A percentile compares a stretch with the other conserved stretches of the same genome.
Conservation (phyloP, 2,888 invertebrate genomes). For the Troglohyphantes excavatus region DNA sequence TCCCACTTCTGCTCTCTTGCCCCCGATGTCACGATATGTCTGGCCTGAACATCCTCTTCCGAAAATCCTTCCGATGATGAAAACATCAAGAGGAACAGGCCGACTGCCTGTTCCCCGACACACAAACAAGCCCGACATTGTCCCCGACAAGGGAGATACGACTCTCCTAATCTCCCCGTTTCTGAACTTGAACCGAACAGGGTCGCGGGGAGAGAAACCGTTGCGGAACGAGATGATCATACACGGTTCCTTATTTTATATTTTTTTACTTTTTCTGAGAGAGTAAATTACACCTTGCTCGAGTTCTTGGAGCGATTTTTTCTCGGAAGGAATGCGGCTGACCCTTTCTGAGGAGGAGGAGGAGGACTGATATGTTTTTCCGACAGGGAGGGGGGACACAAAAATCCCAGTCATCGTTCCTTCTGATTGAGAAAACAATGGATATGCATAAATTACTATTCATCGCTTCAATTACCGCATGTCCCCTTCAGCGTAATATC, state of each 20-base stretch:
- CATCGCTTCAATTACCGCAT: too few relatives aligned
- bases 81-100: slow-evolving; percentile 13
- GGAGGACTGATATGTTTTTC: slow-evolving; percentile 41
- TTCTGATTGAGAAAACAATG: too few relatives aligned
- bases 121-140: slow-evolving; percentile 48
- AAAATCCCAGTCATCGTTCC: too few relatives aligned
- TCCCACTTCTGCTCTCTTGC: slow-evolving; percentile 2
- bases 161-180: slow-evolving; percentile 39
- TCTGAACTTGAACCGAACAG: slow-evolving; percentile 60
- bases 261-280: neutral
- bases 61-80: neutral
- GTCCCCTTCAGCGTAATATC: too few relatives aligned
- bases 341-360: slow-evolving; percentile 43
- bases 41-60: neutral
- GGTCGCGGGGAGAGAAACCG: slow-evolving; percentile 55
- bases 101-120: slow-evolving; percentile 7
- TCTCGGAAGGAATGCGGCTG: slow-evolving; percentile 62
- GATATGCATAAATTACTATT: too few relatives aligned
- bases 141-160: slow-evolving; percentile 6
- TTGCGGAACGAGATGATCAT: slow-evolving; percentile 46
- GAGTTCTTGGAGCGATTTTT: slow-evolving; percentile 34
- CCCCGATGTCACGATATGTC: slow-evolving; percentile 46
- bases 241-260: neutral
- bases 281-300: slow-evolving; percentile 65
- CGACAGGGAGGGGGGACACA: neutral